Percentiles rank a stretch among this genome's conserved stretches.
These are phyloP conservation scores for Aldabrachelys gigantea DNA, from an alignment of 2,113 vertebrate species.

Conservation along the genomic window DNA sequence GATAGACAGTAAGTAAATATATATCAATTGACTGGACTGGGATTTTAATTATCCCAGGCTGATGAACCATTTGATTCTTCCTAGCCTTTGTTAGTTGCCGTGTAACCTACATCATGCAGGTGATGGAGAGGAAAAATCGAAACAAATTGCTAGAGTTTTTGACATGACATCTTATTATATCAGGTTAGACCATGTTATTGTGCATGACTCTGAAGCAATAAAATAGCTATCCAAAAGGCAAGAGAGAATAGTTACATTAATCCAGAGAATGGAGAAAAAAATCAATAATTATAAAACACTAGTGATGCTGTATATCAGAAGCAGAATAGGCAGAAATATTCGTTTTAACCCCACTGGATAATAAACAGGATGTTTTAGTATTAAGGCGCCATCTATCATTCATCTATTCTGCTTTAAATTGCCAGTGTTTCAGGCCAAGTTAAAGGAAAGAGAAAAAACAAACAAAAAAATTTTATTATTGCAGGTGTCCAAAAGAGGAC, in stretches of 20 bases:
- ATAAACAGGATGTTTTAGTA: not conserved
- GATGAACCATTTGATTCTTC: not conserved
- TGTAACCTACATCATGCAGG: not conserved
- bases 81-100: not conserved
- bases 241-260: not conserved
- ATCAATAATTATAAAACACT: not conserved
- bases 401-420: slow-evolving; percentile 9
- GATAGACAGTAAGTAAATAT: not conserved
- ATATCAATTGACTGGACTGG: not conserved
- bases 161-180: not conserved
- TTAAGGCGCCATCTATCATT: not conserved
- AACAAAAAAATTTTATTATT: not conserved
- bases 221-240: not conserved
- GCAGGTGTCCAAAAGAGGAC: not conserved
- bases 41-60: not conserved
- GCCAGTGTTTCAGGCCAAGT: not conserved
- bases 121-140: not conserved
- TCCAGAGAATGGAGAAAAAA: not conserved
- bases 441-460: slow-evolving; percentile 2
- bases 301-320: not conserved
- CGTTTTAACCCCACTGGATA: not conserved
- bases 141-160: not conserved
- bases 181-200: not conserved
- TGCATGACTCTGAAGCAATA: not conserved
- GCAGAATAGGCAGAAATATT: not conserved